A percentile compares a stretch with the other conserved stretches of the same genome.
Evolutionary conservation across 2,113 vertebrate genomes (phyloP).

Genomic region (Neomonachus schauinslandi): DNA sequence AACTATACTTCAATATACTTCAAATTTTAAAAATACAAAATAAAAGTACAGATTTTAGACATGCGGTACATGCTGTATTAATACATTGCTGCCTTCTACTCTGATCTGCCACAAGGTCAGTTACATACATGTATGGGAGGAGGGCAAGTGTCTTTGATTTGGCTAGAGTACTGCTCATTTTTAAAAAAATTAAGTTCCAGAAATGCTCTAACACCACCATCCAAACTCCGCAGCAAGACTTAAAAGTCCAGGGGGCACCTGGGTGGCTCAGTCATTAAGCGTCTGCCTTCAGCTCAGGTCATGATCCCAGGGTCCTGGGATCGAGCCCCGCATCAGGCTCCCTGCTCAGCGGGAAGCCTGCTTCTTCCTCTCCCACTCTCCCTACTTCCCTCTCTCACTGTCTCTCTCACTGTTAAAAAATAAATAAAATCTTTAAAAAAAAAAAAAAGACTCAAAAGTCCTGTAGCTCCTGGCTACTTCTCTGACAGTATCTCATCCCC

Average conservation of each 20-base stretch:
- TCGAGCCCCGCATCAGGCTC: too few relatives aligned
- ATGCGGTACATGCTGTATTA: background rate
- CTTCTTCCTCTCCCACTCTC: too few relatives aligned
- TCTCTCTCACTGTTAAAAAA: too few relatives aligned
- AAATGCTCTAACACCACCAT: background rate
- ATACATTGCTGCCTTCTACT: background rate
- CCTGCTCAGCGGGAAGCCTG: too few relatives aligned
- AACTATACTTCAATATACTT: background rate
- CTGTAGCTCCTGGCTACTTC: background rate
- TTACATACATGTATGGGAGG: background rate
- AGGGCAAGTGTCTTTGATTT: background rate
- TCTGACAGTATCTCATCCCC: background rate
- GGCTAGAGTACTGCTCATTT: background rate
- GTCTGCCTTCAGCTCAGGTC: too few relatives aligned
- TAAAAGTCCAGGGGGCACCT: background rate
- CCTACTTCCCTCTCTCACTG: too few relatives aligned
- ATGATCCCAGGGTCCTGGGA: too few relatives aligned
- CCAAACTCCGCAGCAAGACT: background rate
- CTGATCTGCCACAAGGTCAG: background rate
- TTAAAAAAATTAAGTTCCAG: background rate
- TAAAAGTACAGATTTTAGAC: slow-evolving; percentile 21
- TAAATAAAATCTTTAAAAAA: too few relatives aligned
- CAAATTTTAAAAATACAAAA: background rate
- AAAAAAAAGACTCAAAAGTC: background rate
- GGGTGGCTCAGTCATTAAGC: too few relatives aligned